Conservation (phyloP, 2,797 vertebrate genomes). For the Takifugu rubripes region DNA sequence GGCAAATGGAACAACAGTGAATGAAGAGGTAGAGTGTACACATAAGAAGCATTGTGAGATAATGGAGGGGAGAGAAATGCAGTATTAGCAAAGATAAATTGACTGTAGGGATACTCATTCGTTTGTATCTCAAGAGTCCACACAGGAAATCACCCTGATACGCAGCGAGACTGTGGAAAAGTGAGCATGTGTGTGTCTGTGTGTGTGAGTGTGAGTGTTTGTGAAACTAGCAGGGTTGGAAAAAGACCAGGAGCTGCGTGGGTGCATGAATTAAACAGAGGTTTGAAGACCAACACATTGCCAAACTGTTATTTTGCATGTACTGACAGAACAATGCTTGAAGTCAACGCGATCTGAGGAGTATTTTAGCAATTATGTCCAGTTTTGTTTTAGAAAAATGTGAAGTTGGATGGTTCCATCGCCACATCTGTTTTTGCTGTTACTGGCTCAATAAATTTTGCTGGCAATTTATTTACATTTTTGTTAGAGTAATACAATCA, state of each 20-base stretch:
- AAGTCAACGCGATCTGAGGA: conserved; percentile 44
- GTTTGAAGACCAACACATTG: conserved; percentile 40
- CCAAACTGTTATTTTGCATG: conserved; percentile 64
- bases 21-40: conserved; percentile 56
- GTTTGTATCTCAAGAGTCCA: conserved; percentile 19
- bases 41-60: conserved; percentile 70
- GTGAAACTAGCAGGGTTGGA: conserved; percentile 7
- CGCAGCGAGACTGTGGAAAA: conserved; percentile 33
- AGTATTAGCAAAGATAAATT: conserved; percentile 28
- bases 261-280: conserved; percentile 45
- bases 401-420: conserved; percentile 65
- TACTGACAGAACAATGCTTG: conserved; percentile 58
- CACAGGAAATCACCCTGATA: conserved; percentile 41
- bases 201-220: conserved; percentile 5
- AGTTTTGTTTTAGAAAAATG: conserved; percentile 64
- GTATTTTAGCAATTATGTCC: conserved; percentile 61
- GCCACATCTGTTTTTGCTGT: conserved; percentile 74
- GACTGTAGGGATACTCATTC: conserved; percentile 22
- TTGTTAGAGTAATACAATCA: conserved; percentile 76
- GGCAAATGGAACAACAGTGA: conserved; percentile 54
- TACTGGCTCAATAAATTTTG: conserved; percentile 76
- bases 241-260: conserved; percentile 47
- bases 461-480: conserved; percentile 74
- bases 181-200: not conserved
- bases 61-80: conserved; percentile 41